Base-by-base conservation (phyloP, 2,113 vertebrate genomes). In the Caracal caracal region DNA sequence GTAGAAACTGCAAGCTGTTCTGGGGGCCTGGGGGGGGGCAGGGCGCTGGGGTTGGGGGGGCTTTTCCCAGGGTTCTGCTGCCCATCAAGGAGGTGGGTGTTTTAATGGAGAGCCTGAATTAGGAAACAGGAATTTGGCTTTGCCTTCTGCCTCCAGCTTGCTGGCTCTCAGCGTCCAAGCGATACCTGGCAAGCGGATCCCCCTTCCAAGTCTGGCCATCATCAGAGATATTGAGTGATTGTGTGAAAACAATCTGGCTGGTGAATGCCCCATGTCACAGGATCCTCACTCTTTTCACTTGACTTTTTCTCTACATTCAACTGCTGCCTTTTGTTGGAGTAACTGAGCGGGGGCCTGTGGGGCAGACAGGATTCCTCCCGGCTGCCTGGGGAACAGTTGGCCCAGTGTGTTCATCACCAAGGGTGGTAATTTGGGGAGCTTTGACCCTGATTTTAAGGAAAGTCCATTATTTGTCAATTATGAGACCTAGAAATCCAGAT, bases 261-360 rank as follows among this genome's bases (percentile, higher is more conserved):
- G 13, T 90, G 95, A 97, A 95, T 79, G 87, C 84, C 73, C 12
- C 11, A 0, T 82, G 96, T 96, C 95, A 97, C 80, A 56, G 96
- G 97, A 90, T 96, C 93, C 81, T 13, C 0, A 88, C 87, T 73
- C 90, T 97, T 95, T 94, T 94, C 96, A 78, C 94, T 89, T 86
- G 92, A 97, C 94, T 97, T 83, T 78, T 94, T 84, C 89, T 92
- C 93, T 26, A 19, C 89, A 68, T 96, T 93, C 87, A 93, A 75
- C 76, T 59, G 96, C 92, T 82, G 90, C 92, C 96, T 97, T 98
- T 97, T 98, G 96, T 98, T 82, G 90, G 51, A 28, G 92, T 85
- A 49, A 82, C 93, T 13, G 86, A 92, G 81, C 2, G 16, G 70
- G 68, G 84, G 88, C 66, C 90, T 10, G 19, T 7, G 43, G 61